Evolutionary conservation across 2,113 vertebrate species (phyloP).

Genomic region (Cephalopholis sonnerati): DNA sequence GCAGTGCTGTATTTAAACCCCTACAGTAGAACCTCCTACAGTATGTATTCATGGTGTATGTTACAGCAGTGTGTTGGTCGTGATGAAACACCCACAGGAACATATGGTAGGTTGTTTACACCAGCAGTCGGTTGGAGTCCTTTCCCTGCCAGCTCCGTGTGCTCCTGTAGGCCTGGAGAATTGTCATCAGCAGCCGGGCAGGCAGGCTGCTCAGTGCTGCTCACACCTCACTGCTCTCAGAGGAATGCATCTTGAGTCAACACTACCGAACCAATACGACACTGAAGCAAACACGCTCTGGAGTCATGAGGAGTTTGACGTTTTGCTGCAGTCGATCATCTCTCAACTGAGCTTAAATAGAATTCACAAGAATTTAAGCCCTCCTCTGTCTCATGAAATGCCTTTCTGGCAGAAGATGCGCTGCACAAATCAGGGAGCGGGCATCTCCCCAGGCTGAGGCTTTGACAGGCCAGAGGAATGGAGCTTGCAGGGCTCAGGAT

Average conservation of each 20-base stretch:
- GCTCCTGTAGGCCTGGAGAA: conserved; percentile 66
- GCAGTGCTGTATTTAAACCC: conserved; percentile 9
- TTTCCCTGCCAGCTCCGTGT: conserved; percentile 67
- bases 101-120: conserved; percentile 81
- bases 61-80: conserved; percentile 31
- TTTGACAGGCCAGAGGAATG: conserved; percentile 59
- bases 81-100: conserved; percentile 55
- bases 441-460: conserved; percentile 72
- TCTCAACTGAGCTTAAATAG: conserved; percentile 41
- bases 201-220: conserved; percentile 52
- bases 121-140: conserved; percentile 61
- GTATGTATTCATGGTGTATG: conserved; percentile 16
- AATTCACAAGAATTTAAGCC: conserved; percentile 43
- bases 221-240: conserved; percentile 53
- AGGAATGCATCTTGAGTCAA: conserved; percentile 48
- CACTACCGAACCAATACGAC: conserved; percentile 18
- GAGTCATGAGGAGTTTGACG: conserved; percentile 23
- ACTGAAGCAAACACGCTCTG: conserved; percentile 29
- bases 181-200: conserved; percentile 55
- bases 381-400: conserved; percentile 50
- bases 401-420: conserved; percentile 62
- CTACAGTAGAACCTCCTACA: conserved; percentile 12
- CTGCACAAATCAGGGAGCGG: conserved; percentile 69
- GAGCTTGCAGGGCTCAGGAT: conserved; percentile 67
- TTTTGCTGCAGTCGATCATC: conserved; percentile 49